phyloP scores from a whole-genome alignment of 2,113 vertebrate species.

The Myotis yumanensis region DNA sequence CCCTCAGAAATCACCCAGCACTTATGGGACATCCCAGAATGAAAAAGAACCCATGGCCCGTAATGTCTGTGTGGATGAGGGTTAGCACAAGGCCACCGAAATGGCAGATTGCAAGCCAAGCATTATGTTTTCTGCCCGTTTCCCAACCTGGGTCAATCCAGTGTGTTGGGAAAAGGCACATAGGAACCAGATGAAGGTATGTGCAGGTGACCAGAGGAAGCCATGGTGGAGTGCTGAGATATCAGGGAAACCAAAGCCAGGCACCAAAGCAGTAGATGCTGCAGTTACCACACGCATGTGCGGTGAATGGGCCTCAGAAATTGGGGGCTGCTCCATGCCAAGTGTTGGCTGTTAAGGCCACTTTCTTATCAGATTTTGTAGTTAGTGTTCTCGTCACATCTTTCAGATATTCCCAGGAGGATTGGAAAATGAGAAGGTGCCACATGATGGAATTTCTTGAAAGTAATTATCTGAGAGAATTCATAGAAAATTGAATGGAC shows the following conservation, averaged over 20 bases:
- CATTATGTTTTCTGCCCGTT: background rate
- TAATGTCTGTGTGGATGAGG: background rate
- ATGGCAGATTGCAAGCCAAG: background rate
- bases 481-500: conserved; percentile 37
- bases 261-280: background rate
- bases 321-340: background rate
- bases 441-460: background rate
- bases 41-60: background rate
- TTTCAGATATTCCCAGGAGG: background rate
- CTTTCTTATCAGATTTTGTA: background rate
- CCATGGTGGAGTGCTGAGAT: background rate
- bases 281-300: background rate
- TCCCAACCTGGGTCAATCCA: background rate
- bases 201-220: background rate
- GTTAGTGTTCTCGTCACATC: background rate
- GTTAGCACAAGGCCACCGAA: background rate
- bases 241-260: background rate
- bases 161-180: background rate
- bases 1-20: background rate
- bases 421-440: background rate
- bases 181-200: background rate
- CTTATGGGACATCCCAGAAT: background rate
- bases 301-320: background rate
- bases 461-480: conserved; percentile 59
- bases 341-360: background rate